phyloP scores from a whole-genome alignment of 2,113 vertebrate genomes.

The Lophius piscatorius region DNA sequence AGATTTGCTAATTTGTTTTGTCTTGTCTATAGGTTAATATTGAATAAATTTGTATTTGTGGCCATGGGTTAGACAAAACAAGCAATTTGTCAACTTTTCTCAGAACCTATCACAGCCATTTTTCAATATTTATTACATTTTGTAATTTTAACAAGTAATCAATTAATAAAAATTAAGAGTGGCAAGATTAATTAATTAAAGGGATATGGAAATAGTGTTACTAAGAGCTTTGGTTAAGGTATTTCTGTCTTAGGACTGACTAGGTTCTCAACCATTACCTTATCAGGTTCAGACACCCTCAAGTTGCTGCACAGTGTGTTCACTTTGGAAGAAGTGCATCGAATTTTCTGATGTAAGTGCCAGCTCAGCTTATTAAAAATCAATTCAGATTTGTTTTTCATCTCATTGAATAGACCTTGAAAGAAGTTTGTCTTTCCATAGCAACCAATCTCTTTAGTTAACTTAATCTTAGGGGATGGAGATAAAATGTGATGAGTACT shows the following conservation, averaged over 20 bases:
- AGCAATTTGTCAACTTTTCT: not conserved
- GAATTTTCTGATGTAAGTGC: conserved; percentile 38
- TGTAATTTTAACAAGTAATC: not conserved
- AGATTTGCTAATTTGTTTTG: conserved; percentile 1
- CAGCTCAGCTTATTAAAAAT: conserved; percentile 32
- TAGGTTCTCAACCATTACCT: not conserved
- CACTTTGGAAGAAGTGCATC: conserved; percentile 24
- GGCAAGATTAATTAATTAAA: not conserved
- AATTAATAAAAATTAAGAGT: not conserved
- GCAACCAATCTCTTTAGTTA: conserved; percentile 50
- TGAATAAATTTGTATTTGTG: conserved; percentile 1
- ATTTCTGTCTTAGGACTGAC: too few species aligned
- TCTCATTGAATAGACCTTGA: conserved; percentile 54
- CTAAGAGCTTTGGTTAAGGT: too few species aligned
- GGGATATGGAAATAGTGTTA: too few species aligned
- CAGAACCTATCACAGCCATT: not conserved
- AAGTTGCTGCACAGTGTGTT: conserved; percentile 28
- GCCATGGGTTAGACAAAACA: not conserved
- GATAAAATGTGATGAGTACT: conserved; percentile 82
- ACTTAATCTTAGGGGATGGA: conserved; percentile 62
- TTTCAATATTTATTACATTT: not conserved
- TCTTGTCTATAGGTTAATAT: not conserved
- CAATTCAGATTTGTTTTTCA: conserved; percentile 49
- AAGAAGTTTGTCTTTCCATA: conserved; percentile 24
- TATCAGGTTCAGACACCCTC: not conserved